Base-by-base conservation (phyloP, 1,140 invertebrate genomes). In the Archivesica marissinica region DNA sequence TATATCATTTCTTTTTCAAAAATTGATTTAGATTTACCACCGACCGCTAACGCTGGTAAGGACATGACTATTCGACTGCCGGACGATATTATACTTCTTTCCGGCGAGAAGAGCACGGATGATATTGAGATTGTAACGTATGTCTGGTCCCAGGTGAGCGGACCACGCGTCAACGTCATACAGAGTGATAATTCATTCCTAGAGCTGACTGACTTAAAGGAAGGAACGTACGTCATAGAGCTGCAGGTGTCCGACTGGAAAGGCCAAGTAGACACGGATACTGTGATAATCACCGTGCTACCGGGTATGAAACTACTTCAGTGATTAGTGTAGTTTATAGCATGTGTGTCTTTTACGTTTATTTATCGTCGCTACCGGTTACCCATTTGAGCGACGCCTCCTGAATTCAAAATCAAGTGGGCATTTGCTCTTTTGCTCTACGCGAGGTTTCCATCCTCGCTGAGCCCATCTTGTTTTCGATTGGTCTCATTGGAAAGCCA, bases 161-260 rank as follows among this genome's bases (percentile, higher is more conserved):
- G 80, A 54, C 68, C 68, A n/a, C 2, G 15, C 2, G 68, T 83
- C 9, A 56, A n/a, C 2, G 52, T 83, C 28, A 39, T 20, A 17
- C 44, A n/a, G 13, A 47, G 52, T 44, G 68, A 74, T 38, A 39
- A 75, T 23, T 30, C 33, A 6, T 9, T 17, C 23, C 30, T 83
- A n/a, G 20, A 28, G 9, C 23, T 83, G 0, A n/a, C 38, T 6
- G 38, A 50, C 23, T 30, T 83, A 15, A 59, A 59, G 41, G 68
- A 74, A 56, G 80, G 68, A 70, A n/a, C n/a, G 0, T 83, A 83
- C 25, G 66, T 30, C 11, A 44, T 83, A 61, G 80, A 83, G 25
- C 25, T 83, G 28, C 39, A 39, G 13, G 80, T 83, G 1, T 47
- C 33, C 1, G 80, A 83, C 47, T 41, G 0, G 1, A 9, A 3